Base-by-base conservation (phyloP, 2,113 vertebrate species). In the Antechinus flavipes region DNA sequence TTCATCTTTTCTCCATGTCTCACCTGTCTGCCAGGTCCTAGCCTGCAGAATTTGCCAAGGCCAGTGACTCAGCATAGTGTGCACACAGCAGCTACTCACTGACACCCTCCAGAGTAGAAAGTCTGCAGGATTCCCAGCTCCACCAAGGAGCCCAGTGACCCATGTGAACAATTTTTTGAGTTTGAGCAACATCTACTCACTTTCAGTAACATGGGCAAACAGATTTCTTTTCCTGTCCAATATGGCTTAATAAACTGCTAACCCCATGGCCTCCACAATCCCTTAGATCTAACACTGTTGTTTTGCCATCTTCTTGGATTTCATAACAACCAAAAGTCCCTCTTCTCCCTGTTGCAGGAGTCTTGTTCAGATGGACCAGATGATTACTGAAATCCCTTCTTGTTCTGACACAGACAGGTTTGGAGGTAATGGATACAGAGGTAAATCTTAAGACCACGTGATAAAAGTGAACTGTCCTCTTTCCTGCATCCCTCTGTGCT, bases 41-140 rank as follows among this genome's bases (percentile, higher is more conserved):
- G 96, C 97, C 95, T 97, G 47, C 27, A 42, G 0, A 1, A 25
- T 90, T 49, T 95, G 98, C 98, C 98, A 98, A 97, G 94, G 96
- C 94, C 95, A 95, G 96, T 98, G 98, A 98, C 98, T 98, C 97
- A 98, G 98, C 97, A 97, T 46, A 95, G 91, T 0, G 0, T 16
- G 42, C 35, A 8, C 52, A 68, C 90, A 93, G 95, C 68, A 92
- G 93, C 91, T 92, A 55, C 93, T 90, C 55, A 42, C 84, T 76
- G 93, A 94, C 94, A 93, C 54, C 55, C 95, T 76, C 22, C 8
- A 26, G n/a, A 35, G 19, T 42, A 84, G 49, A 50, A 84, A 55
- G 24, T 47, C 91, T 53, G 49, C 27, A 22, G 54, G 89, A 54
- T 55, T 92, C 90, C 92, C 56, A 7, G 8, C 76, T 42, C 93